Evolutionary conservation across 2,113 vertebrate genomes (phyloP).

Genomic region (Channa argus): DNA sequence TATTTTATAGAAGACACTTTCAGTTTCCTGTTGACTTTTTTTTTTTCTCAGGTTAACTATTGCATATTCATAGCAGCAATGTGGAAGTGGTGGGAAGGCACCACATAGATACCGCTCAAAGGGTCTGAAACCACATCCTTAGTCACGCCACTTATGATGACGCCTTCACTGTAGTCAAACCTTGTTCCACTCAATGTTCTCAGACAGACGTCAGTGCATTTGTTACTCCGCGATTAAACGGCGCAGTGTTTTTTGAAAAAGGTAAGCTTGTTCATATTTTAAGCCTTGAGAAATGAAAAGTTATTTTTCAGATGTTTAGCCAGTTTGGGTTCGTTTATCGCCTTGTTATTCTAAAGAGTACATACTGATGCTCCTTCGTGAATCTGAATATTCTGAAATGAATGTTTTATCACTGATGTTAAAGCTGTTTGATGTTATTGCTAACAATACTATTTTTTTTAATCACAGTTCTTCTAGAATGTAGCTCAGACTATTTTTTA

Average conservation of each 20-base stretch:
- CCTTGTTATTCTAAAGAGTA: neutral
- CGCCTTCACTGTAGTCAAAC: neutral
- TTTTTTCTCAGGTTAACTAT: neutral
- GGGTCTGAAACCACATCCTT: conserved; percentile 69
- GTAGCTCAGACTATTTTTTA: too few species aligned
- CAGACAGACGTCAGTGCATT: conserved; percentile 1
- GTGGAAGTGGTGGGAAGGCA: conserved; percentile 55
- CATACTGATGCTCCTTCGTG: neutral
- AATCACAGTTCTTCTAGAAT: too few species aligned
- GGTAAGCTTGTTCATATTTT: conserved; percentile 37
- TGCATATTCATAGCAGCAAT: conserved; percentile 61
- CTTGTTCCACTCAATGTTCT: conserved; percentile 39
- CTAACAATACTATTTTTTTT: too few species aligned
- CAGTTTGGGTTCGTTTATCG: neutral
- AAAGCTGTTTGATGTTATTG: too few species aligned
- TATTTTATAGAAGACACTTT: neutral
- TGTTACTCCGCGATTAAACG: neutral
- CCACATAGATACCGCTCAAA: conserved; percentile 10
- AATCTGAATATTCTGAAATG: too few species aligned
- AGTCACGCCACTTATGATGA: conserved; percentile 34
- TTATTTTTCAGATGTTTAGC: neutral
- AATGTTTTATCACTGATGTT: too few species aligned
- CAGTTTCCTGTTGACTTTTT: conserved; percentile 55
- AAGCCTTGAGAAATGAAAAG: neutral
- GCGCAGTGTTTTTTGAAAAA: neutral